Base-by-base conservation (phyloP, 2,888 invertebrate genomes). In the Aelia acuminata region DNA sequence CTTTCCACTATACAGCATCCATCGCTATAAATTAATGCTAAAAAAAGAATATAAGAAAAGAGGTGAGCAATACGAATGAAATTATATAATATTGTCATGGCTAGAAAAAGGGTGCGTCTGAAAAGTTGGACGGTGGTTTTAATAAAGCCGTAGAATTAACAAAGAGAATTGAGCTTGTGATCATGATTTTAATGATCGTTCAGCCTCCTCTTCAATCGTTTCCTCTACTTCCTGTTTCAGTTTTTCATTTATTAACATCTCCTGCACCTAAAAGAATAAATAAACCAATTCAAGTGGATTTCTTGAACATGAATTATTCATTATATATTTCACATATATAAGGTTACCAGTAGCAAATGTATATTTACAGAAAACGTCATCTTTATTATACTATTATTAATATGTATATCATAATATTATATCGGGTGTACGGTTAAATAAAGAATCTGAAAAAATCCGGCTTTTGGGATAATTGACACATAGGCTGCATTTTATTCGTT, bases 211-310 rank as follows among this genome's bases (percentile, higher is more conserved):
- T 88, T 94, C 94, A 91, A 96, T 96, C 0, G 96, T 95, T 0
- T 95, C 94, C 92, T 95, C 95, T 43, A 95, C 94, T 91, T 96
- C 96, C 92, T 94, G 94, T 57, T 95, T 26, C 7, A 92, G 88
- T 94, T 93, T n/a, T 94, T 93, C 90, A 94, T 94, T 0, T 94
- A 92, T 80, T 94, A 90, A 18, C 95, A 91, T 85, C 94, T 94
- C 91, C 88, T 85, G 13, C 88, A 85, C 35, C 85, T 85, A 50
- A n/a, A n/a, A 8, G n/a, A 22, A 53, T 53, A 3, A 53, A n/a
- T n/a, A n/a, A 8, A 49, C 7, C 3, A n/a, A 53, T n/a, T 53
- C 53, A 50, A n/a, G 53, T 53, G 22, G n/a, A 53, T n/a, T n/a
- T n/a, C n/a, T n/a, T n/a, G n/a, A n/a, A n/a, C n/a, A n/a, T n/a